Base-by-base conservation (phyloP, 2,113 vertebrate species). In the Emydura subglobosa region DNA sequence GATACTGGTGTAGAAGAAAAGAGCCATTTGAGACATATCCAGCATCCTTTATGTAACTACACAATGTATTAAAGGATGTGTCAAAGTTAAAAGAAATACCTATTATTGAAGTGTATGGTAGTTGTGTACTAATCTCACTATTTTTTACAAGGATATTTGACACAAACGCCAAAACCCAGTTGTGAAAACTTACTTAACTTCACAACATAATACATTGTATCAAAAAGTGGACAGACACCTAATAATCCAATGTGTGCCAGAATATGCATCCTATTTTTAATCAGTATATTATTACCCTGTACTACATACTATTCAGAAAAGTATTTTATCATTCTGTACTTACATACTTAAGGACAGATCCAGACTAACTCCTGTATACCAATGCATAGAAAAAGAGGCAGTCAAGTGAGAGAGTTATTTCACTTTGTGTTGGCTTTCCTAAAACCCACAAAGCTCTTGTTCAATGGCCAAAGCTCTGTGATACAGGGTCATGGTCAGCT, bases 121-220 rank as follows among this genome's bases (percentile, higher is more conserved):
- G 42, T 47, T 87, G 80, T 94, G 91, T 93, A 89, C 79, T 89
- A 72, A 84, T 79, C 94, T 84, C 25, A 47, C 22, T 47, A 78
- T 78, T 47, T 44, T 47, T 72, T 72, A 72, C 21, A 39, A 72
- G 65, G 19, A 68, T 68, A 68, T 68, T 94, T 78, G 88, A 95
- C n/a, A 95, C 4, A 93, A 91, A 85, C 1, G 5, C 87, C 80
- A 79, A 54, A 29, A 27, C 24, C 88, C 3, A 82, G 50, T 10
- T 79, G 42, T 87, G 50, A 16, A 65, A 91, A 93, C 17, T n/a
- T 65, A 65, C 31, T 51, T 53, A 5, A 17, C 51, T 53, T 53
- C 51, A 53, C 50, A 12, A 17, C 51, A 17, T 13, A 53, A 4
- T 53, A 53, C 51, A 53, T 14, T 53, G 51, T 61, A 61, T 31